Conservation (phyloP, 2,113 vertebrate species). For the Heloderma charlesbogerti region DNA sequence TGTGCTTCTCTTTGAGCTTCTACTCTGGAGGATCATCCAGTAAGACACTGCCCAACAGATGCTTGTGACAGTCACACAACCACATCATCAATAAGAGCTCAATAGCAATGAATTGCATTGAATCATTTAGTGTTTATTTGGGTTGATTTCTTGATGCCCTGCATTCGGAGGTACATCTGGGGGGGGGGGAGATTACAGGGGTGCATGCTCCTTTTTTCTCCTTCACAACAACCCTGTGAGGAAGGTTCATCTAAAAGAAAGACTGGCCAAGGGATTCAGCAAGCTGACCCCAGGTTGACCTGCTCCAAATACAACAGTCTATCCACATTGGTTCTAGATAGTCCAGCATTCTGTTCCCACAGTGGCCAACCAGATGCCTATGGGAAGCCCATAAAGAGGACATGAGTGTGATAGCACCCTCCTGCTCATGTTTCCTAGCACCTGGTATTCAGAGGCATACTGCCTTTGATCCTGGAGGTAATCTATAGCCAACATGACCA, state of each 20-base stretch:
- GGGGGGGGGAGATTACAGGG: neutral
- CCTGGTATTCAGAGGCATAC: too few species aligned
- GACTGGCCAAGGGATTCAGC: neutral
- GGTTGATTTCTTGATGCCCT: neutral
- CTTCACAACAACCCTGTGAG: neutral
- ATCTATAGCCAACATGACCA: too few species aligned
- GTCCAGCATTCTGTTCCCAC: too few species aligned
- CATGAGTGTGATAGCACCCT: too few species aligned
- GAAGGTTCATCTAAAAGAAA: neutral
- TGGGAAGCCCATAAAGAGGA: too few species aligned
- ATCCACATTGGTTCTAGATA: neutral
- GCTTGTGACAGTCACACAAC: neutral
- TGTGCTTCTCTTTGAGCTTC: neutral
- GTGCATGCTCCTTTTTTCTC: neutral
- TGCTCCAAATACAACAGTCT: neutral
- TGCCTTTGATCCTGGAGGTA: too few species aligned
- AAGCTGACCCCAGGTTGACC: neutral
- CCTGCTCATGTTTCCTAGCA: too few species aligned
- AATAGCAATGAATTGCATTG: neutral
- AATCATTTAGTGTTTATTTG: neutral
- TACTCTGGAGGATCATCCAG: neutral
- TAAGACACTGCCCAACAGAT: neutral
- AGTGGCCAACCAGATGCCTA: too few species aligned
- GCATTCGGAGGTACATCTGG: neutral
- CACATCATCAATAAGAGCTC: neutral